Base-by-base conservation (phyloP, 2,113 vertebrate genomes). In the Gymnobelideus leadbeateri region DNA sequence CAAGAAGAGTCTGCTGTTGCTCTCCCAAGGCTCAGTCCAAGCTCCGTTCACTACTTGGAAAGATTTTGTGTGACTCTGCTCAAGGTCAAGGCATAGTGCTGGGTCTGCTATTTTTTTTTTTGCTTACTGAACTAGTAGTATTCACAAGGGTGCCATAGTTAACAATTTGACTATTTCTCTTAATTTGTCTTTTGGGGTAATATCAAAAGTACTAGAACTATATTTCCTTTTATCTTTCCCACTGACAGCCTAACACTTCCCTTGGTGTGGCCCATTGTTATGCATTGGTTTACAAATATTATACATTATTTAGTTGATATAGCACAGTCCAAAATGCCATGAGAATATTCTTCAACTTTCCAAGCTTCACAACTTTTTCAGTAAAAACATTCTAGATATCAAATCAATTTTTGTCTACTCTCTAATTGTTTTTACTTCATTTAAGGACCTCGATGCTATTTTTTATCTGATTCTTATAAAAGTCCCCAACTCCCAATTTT, bases 231-330 rank as follows among this genome's bases (percentile, higher is more conserved):
- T 26, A 89, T 0, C 28, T 47, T 47, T 52, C 46, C 5, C 68
- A 94, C 21, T 90, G 47, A 3, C 31, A 50, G 25, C 92, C 92
- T 89, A 89, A 0, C 7, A 68, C 26, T 6, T 93, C 43, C 11
- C 94, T 54, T 47, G 16, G 23, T 37, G 52, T 57, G 43, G 1
- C 21, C 91, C 43, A 23, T 43, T 37, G 21, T 54, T 52, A 51
- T 49, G 37, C 46, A 51, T 89, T 57, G 54, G 77, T 95, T 94
- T 94, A 37, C 77, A 92, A 97, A 95, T 91, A 52, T 96, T 92
- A 49, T 16, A 53, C 92, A 26, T 55, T 94, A 84, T 68, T 92
- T 61, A 91, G 10, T 92, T 94, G n/a, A 89, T 19, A 92, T 92
- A 95, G 91, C 12, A 91, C 93, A 94, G 24, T 6, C 91, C 54